These are phyloP conservation scores for Pseudorhiza aurosa DNA, from an alignment of 30 jellyfish, hydroid and myxozoan species.

Conservation along the genomic window DNA sequence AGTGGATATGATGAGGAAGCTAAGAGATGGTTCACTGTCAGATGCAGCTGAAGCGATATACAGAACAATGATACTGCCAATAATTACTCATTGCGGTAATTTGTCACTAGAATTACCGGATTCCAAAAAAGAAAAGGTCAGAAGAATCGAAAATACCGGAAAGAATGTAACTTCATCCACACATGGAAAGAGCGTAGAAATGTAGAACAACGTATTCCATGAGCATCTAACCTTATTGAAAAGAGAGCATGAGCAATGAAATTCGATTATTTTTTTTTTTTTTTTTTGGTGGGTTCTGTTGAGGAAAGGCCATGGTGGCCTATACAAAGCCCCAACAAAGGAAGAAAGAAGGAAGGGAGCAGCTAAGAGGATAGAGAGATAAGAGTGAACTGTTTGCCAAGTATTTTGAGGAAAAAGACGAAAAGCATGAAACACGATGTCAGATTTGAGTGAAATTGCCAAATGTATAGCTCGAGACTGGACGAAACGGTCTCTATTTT, in stretches of 20 bases:
- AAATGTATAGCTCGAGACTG: too few relatives aligned
- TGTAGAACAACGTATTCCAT: constrained; percentile 7
- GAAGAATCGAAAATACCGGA: constrained; percentile 46
- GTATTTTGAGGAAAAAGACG: too few relatives aligned
- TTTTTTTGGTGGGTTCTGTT: too few relatives aligned
- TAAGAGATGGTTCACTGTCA: constrained; percentile 38
- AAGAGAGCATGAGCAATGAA: constrained; percentile 6
- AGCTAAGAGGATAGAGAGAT: too few relatives aligned
- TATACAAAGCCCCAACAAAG: too few relatives aligned
- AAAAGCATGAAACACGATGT: too few relatives aligned
- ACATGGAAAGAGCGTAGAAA: constrained; percentile 12
- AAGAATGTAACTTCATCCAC: constrained; percentile 57
- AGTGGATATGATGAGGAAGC: constrained; percentile 62
- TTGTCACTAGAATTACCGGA: constrained; percentile 50
- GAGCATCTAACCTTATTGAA: constrained; percentile 7
- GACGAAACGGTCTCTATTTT: too few relatives aligned
- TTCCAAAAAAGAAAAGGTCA: constrained; percentile 37
- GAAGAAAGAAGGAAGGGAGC: too few relatives aligned
- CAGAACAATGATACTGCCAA: constrained; percentile 67
- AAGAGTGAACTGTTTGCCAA: too few relatives aligned
- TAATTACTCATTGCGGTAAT: constrained; percentile 57
- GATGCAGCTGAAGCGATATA: constrained; percentile 64
- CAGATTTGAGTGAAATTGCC: too few relatives aligned
- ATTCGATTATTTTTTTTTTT: neutral
- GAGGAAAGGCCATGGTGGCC: too few relatives aligned